A percentile compares a stretch with the other conserved stretches of the same genome.
Conservation (phyloP, 2,888 invertebrate species). For the Lacanobia oleracea region DNA sequence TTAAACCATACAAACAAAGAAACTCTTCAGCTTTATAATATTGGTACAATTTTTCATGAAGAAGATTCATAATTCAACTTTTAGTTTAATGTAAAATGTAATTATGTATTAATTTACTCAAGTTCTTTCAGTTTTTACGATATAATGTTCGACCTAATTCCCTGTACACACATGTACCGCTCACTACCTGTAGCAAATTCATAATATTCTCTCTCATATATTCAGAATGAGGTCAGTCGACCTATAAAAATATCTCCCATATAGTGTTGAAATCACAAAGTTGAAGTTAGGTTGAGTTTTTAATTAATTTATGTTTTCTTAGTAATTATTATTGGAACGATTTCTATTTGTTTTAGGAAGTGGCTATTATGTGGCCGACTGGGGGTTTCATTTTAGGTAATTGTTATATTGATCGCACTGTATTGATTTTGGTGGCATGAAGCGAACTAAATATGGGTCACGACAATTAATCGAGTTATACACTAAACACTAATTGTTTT, state of each 20-base stretch:
- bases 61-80: neutral
- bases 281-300: slow-evolving; percentile 40
- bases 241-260: slow-evolving; percentile 18
- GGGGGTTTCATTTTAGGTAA: slow-evolving; percentile 1
- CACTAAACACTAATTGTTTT: too few relatives aligned
- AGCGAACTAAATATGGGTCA: neutral
- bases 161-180: neutral
- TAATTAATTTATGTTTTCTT: slow-evolving; percentile 52
- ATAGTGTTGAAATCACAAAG: slow-evolving; percentile 44
- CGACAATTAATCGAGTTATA: too few relatives aligned
- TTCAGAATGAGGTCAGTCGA: slow-evolving; percentile 8
- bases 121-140: slow-evolving; percentile 1
- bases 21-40: too few relatives aligned
- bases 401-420: slow-evolving; percentile 36
- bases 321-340: slow-evolving; percentile 45
- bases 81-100: neutral
- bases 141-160: slow-evolving; percentile 3
- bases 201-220: slow-evolving; percentile 18
- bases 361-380: slow-evolving; percentile 22
- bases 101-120: neutral
- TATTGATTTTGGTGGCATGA: slow-evolving; percentile 1
- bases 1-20: too few relatives aligned
- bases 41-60: neutral
- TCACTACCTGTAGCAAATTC: slow-evolving; percentile 14
- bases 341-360: slow-evolving; percentile 48